A percentile compares a stretch with the other conserved stretches of the same genome.
These are phyloP conservation scores for Lithophane socia DNA, from an alignment of 2,888 invertebrate genomes.

Conservation along the genomic window DNA sequence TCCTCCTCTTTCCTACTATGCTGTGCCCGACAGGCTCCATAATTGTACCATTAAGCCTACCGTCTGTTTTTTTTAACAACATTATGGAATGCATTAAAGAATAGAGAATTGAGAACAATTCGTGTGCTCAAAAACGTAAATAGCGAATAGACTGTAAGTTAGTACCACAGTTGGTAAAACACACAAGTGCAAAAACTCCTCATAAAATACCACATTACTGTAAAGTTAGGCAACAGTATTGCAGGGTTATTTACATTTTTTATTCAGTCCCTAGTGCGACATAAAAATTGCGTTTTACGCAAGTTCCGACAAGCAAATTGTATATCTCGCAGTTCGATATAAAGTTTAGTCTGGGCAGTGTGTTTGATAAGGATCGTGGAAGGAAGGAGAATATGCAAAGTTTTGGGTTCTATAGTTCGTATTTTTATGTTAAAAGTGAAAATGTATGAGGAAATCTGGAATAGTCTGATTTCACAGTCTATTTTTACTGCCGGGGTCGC, in stretches of 20 bases:
- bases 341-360: slow-evolving; percentile 44
- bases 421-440: neutral
- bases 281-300: slow-evolving; percentile 55
- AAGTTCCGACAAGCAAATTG: slow-evolving; percentile 52
- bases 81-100: no score
- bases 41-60: no score
- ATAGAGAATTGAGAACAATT: no score
- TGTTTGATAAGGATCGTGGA: slow-evolving; percentile 18
- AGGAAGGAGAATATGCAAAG: neutral
- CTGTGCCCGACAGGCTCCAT: no score
- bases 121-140: no score
- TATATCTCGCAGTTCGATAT: slow-evolving; percentile 42
- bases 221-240: slow-evolving; percentile 15
- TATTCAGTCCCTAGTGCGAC: slow-evolving; percentile 50
- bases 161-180: neutral
- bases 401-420: neutral
- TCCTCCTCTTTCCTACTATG: no score
- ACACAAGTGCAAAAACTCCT: neutral
- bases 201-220: slow-evolving; percentile 38
- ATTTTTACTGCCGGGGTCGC: neutral
- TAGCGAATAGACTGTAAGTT: no score
- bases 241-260: slow-evolving; percentile 45
- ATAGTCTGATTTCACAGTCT: no score
- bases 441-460: no score
- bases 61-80: no score